These are phyloP conservation scores for Novumbra hubbsi DNA, from an alignment of 2,797 vertebrate genomes.

Conservation along the genomic window DNA sequence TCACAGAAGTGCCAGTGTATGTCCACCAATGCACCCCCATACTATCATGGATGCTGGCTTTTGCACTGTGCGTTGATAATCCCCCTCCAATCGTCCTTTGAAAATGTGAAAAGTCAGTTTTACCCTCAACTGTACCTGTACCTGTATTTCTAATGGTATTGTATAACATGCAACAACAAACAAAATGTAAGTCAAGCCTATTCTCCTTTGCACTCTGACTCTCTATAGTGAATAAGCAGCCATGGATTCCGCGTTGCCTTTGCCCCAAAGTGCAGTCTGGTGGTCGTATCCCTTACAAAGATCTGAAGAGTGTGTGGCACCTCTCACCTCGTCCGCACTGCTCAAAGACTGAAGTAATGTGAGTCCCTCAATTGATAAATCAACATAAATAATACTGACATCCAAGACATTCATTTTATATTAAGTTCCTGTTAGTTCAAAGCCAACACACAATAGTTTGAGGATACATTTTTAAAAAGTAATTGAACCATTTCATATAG, in stretches of 20 bases:
- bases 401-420: background rate
- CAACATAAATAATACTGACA: background rate
- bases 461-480: too few relatives aligned
- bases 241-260: background rate
- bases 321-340: slow-evolving; percentile 34
- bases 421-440: too few relatives aligned
- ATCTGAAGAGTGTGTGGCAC: accelerated
- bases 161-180: background rate
- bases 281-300: accelerated
- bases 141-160: too few relatives aligned
- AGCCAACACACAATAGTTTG: too few relatives aligned
- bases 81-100: too few relatives aligned
- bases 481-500: too few relatives aligned
- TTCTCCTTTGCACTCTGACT: background rate
- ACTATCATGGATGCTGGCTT: too few relatives aligned
- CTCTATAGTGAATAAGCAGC: background rate
- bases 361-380: slow-evolving; percentile 24
- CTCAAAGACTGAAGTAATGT: slow-evolving; percentile 57
- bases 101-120: too few relatives aligned
- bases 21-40: too few relatives aligned
- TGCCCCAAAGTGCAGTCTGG: background rate
- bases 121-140: too few relatives aligned
- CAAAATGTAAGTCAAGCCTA: background rate
- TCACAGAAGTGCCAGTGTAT: too few relatives aligned
- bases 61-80: too few relatives aligned